A percentile compares a stretch with the other conserved stretches of the same genome.
phyloP scores from a whole-genome alignment of 2,113 vertebrate species.

The Diglossa brunneiventris region DNA sequence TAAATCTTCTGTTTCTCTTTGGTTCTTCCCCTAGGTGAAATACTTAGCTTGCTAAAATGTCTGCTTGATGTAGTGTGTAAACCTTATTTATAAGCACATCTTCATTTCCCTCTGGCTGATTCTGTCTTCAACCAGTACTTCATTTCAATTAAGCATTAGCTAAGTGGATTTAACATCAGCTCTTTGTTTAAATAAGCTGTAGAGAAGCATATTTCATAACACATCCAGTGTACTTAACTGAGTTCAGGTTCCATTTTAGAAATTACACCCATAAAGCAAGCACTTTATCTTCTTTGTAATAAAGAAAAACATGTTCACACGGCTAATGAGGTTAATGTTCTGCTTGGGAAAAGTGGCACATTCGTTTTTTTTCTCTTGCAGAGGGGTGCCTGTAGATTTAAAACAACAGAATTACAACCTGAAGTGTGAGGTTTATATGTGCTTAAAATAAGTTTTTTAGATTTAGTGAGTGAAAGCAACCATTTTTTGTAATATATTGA shows the following conservation, averaged over 20 bases:
- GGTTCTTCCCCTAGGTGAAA: background rate
- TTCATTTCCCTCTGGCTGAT: background rate
- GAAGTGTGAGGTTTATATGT: background rate
- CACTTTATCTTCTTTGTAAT: constrained; percentile 1
- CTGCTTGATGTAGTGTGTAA: background rate
- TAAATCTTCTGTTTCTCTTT: background rate
- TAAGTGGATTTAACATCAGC: constrained; percentile 50
- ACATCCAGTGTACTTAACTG: constrained; percentile 19
- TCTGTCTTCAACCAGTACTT: background rate
- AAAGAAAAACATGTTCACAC: constrained; percentile 48
- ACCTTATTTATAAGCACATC: background rate
- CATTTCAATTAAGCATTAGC: constrained; percentile 58
- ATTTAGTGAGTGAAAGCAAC: background rate
- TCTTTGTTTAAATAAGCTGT: constrained; percentile 62
- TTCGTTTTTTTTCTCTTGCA: background rate
- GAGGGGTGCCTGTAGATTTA: background rate
- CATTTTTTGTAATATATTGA: background rate
- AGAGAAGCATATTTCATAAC: constrained; percentile 36
- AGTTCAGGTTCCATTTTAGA: constrained; percentile 46
- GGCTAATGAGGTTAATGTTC: constrained; percentile 54
- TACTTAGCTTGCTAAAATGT: background rate
- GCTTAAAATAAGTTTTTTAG: background rate
- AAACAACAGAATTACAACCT: background rate
- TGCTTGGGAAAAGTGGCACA: background rate
- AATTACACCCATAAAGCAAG: constrained; percentile 6